phyloP scores from a whole-genome alignment of 2,888 invertebrate genomes.

The Spisula solida region DNA sequence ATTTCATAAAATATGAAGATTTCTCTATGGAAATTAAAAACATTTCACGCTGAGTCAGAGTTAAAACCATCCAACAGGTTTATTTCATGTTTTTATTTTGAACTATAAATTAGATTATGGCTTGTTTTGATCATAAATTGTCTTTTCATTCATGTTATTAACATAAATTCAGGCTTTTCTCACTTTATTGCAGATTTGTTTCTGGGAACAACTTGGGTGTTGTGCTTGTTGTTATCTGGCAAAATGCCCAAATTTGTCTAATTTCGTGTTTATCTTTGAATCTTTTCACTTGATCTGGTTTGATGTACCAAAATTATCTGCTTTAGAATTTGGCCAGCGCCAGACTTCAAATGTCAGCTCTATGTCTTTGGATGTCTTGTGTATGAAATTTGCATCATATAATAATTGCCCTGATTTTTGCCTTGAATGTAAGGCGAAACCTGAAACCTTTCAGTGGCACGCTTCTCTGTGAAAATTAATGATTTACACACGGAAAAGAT shows the following conservation, averaged over 20 bases:
- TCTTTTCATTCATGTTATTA: not conserved
- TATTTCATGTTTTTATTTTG: not conserved
- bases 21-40: not conserved
- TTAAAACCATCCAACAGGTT: constrained; percentile 16
- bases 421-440: not conserved
- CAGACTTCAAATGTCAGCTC: constrained; percentile 10
- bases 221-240: not conserved
- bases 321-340: not conserved
- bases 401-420: not conserved
- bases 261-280: not conserved
- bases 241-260: not conserved
- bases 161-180: not conserved
- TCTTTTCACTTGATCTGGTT: not conserved
- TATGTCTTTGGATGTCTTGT: not conserved
- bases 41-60: not conserved
- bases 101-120: not conserved
- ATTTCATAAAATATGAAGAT: not conserved
- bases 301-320: not conserved
- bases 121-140: not conserved
- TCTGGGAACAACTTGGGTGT: not conserved
- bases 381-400: not conserved
- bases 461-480: not conserved
- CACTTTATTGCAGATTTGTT: constrained; percentile 5
- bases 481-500: not conserved
- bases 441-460: not conserved